Base-by-base conservation (phyloP, 2,113 vertebrate genomes). In the Ictidomys tridecemlineatus region DNA sequence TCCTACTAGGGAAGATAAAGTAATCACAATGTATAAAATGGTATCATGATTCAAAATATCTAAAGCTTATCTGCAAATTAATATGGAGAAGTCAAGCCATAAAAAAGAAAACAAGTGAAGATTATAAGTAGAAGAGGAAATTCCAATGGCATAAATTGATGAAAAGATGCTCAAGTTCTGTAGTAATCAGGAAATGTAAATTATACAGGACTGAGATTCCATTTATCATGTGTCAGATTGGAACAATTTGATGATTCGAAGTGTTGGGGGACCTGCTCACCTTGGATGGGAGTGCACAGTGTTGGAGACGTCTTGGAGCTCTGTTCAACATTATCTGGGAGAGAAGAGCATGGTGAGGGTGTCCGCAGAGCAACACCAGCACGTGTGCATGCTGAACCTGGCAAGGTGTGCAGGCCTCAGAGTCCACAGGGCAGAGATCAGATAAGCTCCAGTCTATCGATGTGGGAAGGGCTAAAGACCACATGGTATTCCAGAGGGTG, bases 351-450 rank as follows among this genome's bases (percentile, higher is more conserved):
- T 1, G 20, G 56, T 0, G 56, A 58, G 20, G 20, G 37, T 8
- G 1, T 7, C 4, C 32, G 80, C 17, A 22, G 28, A 67, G 28
- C 13, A 5, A 0, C 32, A 5, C n/a, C 39, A 26, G 16, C 4
- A 3, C 2, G 16, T 6, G 56, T 1, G 56, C 24, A 51, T 13
- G 48, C 12, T 13, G 48, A 51, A 13, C 48, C 48, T 10, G 1
- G 13, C 39, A 26, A 37, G 39, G 4, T 0, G 1, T 14, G 39
- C 48, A n/a, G 0, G 3, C 32, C 0, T 16, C 34, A 8, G 6
- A 1, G 6, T 45, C 45, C 51, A 8, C 61, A 24, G 56, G 42
- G 45, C 4, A 11, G 61, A 17, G 13, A n/a, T 8, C 8, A 1
- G 45, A 61, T 10, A 2, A 30, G 4, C 37, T 79, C 4, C 16